Base-by-base conservation (phyloP, 92 coral and sea anemone species). In the Umimayanthus kanabou region DNA sequence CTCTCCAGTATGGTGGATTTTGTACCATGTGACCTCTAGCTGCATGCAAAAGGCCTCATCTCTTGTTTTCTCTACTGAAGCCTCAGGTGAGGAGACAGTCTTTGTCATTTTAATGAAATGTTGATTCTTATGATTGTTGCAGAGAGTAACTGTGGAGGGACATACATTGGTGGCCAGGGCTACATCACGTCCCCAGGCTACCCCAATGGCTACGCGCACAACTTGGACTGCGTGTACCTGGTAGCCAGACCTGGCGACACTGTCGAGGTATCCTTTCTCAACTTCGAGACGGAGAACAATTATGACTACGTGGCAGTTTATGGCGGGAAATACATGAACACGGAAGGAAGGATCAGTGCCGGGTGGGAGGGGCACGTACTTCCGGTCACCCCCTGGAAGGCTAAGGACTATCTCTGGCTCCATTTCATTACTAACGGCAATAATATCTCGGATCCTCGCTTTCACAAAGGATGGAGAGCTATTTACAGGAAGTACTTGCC, bases 91-190 rank as follows among this genome's bases (percentile, higher is more conserved):
- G 2, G 64, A 7, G 26, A 22, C 2, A 58, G 14, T 4, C 14
- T 50, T 13, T 45, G 61, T 8, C n/a, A 18, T 47, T 58, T 50
- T 29, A 50, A 73, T 47, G 28, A 82, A 45, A 15, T 18, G 25
- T 29, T 80, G 6, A 0, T 29, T 5, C 26, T 22, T 75, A 70
- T 84, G 85, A 8, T 20, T 20, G 11, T 80, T 57, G 42, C 88
- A 96, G 99, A 92, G 45, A 58, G 70, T 85, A 69, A 73, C 55
- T 96, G 99, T 86, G 99, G 99, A 58, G 99, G 99, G 42, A 91
- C 90, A 39, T 80, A 79, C 9, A 76, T 87, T 20, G 94, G 88
- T 22, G 84, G 93, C 55, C 82, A 67, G 50, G 99, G 99, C 4
- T 72, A 79, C 26, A 73, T 96, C 69, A 69, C 85, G 30, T 93